Evolutionary conservation across 37 sponge, comb jelly and placozoan genomes (phyloP).

Genomic region (Amphimedon queenslandica): DNA sequence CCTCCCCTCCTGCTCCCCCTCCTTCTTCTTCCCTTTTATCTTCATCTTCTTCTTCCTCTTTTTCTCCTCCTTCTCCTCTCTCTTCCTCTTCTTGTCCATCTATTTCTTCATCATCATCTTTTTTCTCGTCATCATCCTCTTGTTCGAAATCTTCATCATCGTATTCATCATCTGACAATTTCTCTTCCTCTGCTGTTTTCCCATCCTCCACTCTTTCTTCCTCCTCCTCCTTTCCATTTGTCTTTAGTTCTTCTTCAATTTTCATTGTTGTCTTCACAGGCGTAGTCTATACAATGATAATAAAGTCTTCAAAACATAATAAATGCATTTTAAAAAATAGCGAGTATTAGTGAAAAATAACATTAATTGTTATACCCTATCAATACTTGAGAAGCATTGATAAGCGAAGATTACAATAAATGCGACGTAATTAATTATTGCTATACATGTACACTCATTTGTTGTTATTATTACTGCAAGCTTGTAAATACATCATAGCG

Average conservation of each 20-base stretch:
- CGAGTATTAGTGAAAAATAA: too few relatives aligned
- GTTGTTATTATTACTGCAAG: too few relatives aligned
- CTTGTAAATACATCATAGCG: too few relatives aligned
- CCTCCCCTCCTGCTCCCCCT: background rate
- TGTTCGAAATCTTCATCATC: background rate
- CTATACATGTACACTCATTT: too few relatives aligned
- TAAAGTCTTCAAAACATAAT: too few relatives aligned
- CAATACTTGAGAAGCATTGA: too few relatives aligned
- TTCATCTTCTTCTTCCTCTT: background rate
- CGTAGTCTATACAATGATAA: too few relatives aligned
- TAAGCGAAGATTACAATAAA: too few relatives aligned
- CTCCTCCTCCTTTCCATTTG: background rate
- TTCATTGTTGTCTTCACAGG: background rate
- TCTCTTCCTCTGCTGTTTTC: background rate
- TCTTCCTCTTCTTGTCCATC: conserved; percentile 4
- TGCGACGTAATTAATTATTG: too few relatives aligned
- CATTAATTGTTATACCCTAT: too few relatives aligned
- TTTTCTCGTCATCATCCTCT: background rate
- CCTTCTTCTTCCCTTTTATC: background rate
- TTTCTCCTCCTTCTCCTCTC: background rate
- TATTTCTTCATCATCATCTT: background rate
- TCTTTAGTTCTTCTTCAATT: background rate
- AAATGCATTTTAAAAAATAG: too few relatives aligned
- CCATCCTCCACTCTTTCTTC: background rate
- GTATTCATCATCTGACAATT: background rate